Base-by-base conservation (phyloP, 2,797 vertebrate species). In the Molossus molossus region DNA sequence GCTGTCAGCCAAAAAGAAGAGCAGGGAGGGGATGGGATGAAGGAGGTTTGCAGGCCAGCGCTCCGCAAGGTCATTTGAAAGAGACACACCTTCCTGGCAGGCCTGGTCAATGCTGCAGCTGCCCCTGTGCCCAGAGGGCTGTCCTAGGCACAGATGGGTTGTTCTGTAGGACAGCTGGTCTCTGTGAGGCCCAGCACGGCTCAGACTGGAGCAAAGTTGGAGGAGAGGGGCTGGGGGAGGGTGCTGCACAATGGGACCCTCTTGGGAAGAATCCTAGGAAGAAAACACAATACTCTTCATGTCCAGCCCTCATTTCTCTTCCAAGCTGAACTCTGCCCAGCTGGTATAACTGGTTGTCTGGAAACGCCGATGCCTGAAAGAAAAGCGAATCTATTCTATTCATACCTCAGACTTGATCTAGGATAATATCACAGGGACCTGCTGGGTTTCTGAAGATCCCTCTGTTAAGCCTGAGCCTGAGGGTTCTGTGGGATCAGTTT, bases 61-160 rank as follows among this genome's bases (percentile, higher is more conserved):
- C 85, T 89, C 79, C 70, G 62, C 82, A 94, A 97, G 94, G 95
- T 96, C 96, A 85, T 96, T 95, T 96, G 94, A 96, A 97, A 97
- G 95, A 94, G 73, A 96, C 65, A 33, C 4, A 84, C 67, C 40
- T 85, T 57, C 76, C 81, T 25, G 82, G 81, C 53, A 45, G 50
- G 55, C 87, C 92, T 21, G 65, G 33, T 65, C 50, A 72, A 11
- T 0, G 0, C 70, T 29, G 48, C n/a, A 58, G 72, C 83, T 50
- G 90, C 53, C 53, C 67, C 67, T 21, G 17, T 3, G 67, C 69
- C 72, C 87, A 69, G 62, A 70, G 90, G 48, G 48, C 45, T 29
- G 69, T 12, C 75, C n/a, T 17, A n/a, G 69, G 53, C 33, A 57
- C 55, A 21, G 9, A 25, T 17, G 90, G 18, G 37, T 5, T 9